Base-by-base conservation (phyloP, 2,888 invertebrate genomes). In the Drosophila rubida region DNA sequence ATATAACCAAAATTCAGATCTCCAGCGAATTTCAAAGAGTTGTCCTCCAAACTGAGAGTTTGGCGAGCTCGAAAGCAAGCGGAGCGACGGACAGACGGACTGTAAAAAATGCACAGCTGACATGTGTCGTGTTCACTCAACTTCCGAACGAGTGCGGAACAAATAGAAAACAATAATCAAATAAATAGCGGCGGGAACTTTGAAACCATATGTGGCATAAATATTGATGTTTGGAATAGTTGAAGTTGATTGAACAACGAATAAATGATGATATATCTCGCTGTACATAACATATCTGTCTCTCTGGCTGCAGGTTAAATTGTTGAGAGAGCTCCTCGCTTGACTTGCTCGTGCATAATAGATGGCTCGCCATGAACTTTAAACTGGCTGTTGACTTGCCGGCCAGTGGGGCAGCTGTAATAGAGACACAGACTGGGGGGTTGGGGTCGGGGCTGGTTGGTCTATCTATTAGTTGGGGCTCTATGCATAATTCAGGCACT, bases 401-500 rank as follows among this genome's bases (percentile, higher is more conserved):
- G 1, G 2, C 1, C 14, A 13, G 11, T 1, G 13, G n/a, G 32
- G n/a, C 11, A 5, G 25, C n/a, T n/a, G n/a, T n/a, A n/a, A n/a
- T n/a, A n/a, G n/a, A n/a, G n/a, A n/a, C n/a, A 23, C 30, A 11
- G 30, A 30, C 9, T 30, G 32, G 35, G 23, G 50, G 50, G 0
- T n/a, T n/a, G 4, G 13, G 9, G 37, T n/a, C n/a, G 32, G 54
- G 61, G 19, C 41, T 41, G 37, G 57, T 22, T 41, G 23, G 4
- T 32, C 69, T 64, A 66, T 69, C 69, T 75, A 77, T 77, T 75
- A 73, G 64, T 51, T 35, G 45, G 44, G 37, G 19, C 11, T 16
- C 46, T 41, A 63, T 75, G 62, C 66, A 78, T 76, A 61, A 75
- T 78, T 75, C 54, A 76, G 44, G 32, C 25, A 46, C 50, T 74